These are phyloP conservation scores for Smutsia gigantea DNA, from an alignment of 2,797 vertebrate genomes.

Conservation along the genomic window DNA sequence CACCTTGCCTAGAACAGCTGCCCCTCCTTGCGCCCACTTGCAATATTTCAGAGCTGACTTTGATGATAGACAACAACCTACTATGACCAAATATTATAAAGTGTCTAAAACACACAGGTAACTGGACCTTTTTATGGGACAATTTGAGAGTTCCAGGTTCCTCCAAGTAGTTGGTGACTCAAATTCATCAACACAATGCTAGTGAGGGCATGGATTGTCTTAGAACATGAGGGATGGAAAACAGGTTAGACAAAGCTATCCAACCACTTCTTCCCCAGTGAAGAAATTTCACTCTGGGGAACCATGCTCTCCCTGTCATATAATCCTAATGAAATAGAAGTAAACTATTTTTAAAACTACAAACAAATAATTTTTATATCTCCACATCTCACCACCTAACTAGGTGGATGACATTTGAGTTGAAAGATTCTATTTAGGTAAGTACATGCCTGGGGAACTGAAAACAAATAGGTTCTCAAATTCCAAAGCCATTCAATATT, in stretches of 20 bases:
- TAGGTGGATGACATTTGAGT: not conserved
- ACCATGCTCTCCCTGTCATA: not conserved
- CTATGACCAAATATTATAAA: not conserved
- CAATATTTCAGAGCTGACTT: constrained; percentile 35
- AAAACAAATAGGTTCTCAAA: not conserved
- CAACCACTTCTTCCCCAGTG: not conserved
- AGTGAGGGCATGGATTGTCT: not conserved
- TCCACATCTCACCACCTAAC: not conserved
- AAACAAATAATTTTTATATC: not conserved
- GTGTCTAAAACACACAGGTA: not conserved
- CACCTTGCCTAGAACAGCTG: constrained; percentile 65
- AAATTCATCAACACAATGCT: not conserved
- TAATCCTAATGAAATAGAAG: constrained; percentile 1
- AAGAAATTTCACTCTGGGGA: not conserved
- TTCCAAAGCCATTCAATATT: constrained; percentile 16
- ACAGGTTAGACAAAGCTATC: not conserved
- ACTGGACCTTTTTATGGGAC: not conserved
- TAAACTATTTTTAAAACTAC: not conserved
- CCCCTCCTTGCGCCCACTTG: not conserved
- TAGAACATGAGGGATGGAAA: not conserved
- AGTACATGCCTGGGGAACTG: constrained; percentile 2
- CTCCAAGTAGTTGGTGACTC: not conserved
- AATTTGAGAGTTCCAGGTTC: not conserved
- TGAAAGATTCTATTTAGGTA: not conserved
- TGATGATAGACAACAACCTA: not conserved